Percentiles rank a stretch among this genome's conserved stretches.
phyloP scores from a whole-genome alignment of 2,888 invertebrate genomes.

The Tachina fera region DNA sequence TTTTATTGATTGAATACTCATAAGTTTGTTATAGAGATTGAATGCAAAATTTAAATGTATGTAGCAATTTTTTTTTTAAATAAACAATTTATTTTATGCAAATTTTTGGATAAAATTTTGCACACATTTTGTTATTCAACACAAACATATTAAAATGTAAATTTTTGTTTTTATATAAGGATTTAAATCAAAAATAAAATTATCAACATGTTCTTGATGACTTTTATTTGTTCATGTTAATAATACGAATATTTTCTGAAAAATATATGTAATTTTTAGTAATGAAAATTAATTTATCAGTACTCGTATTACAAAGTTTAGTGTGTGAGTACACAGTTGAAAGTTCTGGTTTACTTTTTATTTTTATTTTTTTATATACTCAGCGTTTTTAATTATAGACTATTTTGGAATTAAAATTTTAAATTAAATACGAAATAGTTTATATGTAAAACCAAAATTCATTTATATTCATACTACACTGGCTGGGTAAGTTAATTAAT shows the following conservation, averaged over 20 bases:
- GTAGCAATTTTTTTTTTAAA: neutral
- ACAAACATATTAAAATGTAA: constrained; percentile 46
- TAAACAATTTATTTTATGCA: constrained; percentile 25
- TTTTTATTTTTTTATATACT: no score
- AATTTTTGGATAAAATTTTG: constrained; percentile 18
- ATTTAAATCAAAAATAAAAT: constrained; percentile 16
- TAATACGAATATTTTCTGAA: neutral
- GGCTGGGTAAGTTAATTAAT: no score
- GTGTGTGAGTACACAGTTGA: no score
- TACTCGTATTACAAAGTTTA: neutral
- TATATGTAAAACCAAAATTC: no score
- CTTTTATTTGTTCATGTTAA: neutral
- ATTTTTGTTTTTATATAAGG: constrained; percentile 8
- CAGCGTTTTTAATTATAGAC: no score
- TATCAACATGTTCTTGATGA: neutral
- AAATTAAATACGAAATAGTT: no score
- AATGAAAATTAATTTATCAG: neutral
- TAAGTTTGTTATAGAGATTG: neutral
- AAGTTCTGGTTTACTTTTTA: no score
- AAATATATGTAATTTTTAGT: neutral
- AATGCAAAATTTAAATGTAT: neutral
- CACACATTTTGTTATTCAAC: constrained; percentile 32
- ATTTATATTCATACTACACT: no score
- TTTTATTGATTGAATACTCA: neutral
- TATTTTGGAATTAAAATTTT: no score